phyloP scores from a whole-genome alignment of 2,113 vertebrate species.

The Mionectes macconnelli region DNA sequence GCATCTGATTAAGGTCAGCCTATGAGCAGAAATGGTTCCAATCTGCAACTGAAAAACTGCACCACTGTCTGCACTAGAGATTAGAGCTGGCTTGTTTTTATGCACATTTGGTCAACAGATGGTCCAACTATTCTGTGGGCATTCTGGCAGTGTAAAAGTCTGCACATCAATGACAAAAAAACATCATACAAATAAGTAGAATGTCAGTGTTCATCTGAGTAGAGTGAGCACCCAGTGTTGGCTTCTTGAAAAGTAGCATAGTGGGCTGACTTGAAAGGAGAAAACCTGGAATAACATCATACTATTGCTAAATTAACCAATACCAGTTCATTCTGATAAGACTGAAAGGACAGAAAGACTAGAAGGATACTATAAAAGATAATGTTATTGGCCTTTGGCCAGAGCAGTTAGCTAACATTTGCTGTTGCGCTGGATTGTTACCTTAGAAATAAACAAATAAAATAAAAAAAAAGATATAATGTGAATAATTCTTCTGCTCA shows the following conservation, averaged over 20 bases:
- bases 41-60: conserved; percentile 27
- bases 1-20: conserved; percentile 48
- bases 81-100: conserved; percentile 64
- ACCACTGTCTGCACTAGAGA: conserved; percentile 36
- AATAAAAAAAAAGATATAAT: not conserved
- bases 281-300: not conserved
- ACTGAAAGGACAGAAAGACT: not conserved
- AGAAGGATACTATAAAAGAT: conserved; percentile 16
- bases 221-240: not conserved
- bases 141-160: conserved; percentile 29
- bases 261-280: conserved; percentile 18
- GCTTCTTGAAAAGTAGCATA: not conserved
- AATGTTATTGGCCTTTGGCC: conserved; percentile 8
- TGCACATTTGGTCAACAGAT: conserved; percentile 71
- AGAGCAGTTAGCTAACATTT: conserved; percentile 24
- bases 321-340: not conserved
- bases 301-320: conserved; percentile 3
- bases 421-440: not conserved
- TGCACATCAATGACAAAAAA: conserved; percentile 45
- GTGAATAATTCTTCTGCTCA: conserved; percentile 11
- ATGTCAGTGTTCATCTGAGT: conserved; percentile 61
- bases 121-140: conserved; percentile 35
- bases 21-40: conserved; percentile 32
- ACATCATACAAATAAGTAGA: conserved; percentile 53
- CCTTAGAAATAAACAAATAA: not conserved